Conservation (phyloP, 2,888 invertebrate genomes). For the Drosophila meridionalis region DNA sequence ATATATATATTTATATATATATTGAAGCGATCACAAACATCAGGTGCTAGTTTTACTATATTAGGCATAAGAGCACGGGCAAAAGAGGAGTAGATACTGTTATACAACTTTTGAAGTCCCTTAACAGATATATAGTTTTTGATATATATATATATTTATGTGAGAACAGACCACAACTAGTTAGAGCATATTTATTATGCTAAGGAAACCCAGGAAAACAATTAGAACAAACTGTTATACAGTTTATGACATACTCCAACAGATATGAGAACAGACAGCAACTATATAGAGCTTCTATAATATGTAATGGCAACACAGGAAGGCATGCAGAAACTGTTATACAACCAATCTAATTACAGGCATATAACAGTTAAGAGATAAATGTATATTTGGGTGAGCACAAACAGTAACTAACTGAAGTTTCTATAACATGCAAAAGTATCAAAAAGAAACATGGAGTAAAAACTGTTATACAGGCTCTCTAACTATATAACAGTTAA, state of each 20-base stretch:
- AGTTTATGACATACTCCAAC: background rate
- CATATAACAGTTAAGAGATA: background rate
- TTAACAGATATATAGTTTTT: background rate
- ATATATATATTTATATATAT: background rate
- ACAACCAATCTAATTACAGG: no score
- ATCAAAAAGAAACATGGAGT: background rate
- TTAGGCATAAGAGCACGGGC: background rate
- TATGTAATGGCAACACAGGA: no score
- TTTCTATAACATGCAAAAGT: background rate
- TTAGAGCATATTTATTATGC: background rate
- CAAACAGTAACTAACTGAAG: background rate
- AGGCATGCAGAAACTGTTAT: no score
- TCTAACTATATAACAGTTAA: background rate
- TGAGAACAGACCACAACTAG: background rate
- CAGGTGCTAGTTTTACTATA: background rate
- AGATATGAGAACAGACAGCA: no score
- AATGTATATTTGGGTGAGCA: background rate
- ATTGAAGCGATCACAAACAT: background rate
- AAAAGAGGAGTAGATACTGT: no score
- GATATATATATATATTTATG: background rate
- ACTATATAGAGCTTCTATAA: no score
- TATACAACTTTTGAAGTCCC: no score
- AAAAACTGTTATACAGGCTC: background rate
- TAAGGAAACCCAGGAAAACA: background rate
- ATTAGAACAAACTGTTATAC: background rate